Evolutionary conservation across 2,888 invertebrate species (phyloP), one percentile per base, ranked within the genome.

Genomic region (Drosophila testacea): DNA sequence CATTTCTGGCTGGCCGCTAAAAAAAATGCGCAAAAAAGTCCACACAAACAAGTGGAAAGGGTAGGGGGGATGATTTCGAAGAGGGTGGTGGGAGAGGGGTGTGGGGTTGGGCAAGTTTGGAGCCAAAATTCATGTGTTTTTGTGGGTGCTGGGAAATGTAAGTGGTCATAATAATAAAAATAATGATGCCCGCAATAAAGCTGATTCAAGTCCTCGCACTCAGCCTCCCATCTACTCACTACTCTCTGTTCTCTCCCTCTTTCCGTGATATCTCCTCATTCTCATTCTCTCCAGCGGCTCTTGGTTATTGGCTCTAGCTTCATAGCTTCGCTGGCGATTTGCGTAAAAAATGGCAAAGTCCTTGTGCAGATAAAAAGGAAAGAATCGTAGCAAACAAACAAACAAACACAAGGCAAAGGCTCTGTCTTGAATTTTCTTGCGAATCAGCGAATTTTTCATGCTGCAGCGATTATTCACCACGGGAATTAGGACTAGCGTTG

Each of bases 131-230:
- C 87, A 83, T 86, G 74, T 70, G 70, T 60, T 42, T 77, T 16
- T 55, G 79, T 77, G 87, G 70, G 78, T 68, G 79, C 69, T 66
- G 79, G 72, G 73, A 78, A 80, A 79, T 85, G 88, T 86, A 86
- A 89, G 90, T 88, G 86, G 88, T 78, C 89, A 91, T 91, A 91
- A 91, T 91, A 91, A 91, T 91, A 91, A 91, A 91, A 91, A 90
- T 91, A 91, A 91, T 90, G 91, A 91, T 90, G 90, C 81, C 81
- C 76, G 90, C 91, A 91, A 91, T 91, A 91, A 91, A 91, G 91
- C 88, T 91, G 91, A 90, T 91, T 91, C 88, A 90, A 90, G 90
- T 88, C 81, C 81, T 74, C 69, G 77, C 72, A 63, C 66, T 74
- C 74, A 64, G 59, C 44, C 54, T 34, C 32, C 22, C 11, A 44